These are phyloP conservation scores for Podarcis cretensis DNA, from an alignment of 2,113 vertebrate species.

Conservation along the genomic window DNA sequence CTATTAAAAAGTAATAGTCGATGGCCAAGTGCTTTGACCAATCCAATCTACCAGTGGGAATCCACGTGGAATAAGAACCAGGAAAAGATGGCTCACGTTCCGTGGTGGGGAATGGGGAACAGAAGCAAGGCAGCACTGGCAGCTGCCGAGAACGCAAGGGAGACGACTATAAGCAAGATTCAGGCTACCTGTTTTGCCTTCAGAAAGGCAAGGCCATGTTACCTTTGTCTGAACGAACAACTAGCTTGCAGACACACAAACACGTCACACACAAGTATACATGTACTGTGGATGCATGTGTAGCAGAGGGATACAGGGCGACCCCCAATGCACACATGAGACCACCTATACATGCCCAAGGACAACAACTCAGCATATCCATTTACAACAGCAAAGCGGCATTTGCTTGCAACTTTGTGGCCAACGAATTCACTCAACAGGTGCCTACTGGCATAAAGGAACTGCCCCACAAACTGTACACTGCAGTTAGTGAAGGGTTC, in stretches of 20 bases:
- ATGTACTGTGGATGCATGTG: not conserved
- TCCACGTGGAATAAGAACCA: conserved; percentile 13
- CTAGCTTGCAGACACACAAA: not conserved
- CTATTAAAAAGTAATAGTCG: not conserved
- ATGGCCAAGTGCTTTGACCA: not conserved
- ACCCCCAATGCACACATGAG: conserved; percentile 1
- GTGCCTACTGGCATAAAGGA: not conserved
- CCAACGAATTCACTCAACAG: not conserved
- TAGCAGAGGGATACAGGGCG: not conserved
- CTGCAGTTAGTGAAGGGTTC: not conserved
- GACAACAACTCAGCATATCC: not conserved
- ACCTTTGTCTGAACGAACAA: conserved; percentile 27
- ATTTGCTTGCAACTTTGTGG: not conserved
- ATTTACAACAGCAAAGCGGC: conserved; percentile 2
- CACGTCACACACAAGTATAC: not conserved
- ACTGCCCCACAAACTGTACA: not conserved
- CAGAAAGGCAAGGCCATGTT: not conserved
- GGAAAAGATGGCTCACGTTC: not conserved
- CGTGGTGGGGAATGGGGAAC: not conserved
- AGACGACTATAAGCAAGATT: not conserved
- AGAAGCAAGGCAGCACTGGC: conserved; percentile 1
- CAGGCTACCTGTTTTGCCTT: conserved; percentile 13
- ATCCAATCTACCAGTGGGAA: conserved; percentile 16
- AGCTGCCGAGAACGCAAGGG: not conserved
- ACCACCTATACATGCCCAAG: not conserved